Conservation (phyloP, 1,140 invertebrate species). For the Ridgeia piscesae region DNA sequence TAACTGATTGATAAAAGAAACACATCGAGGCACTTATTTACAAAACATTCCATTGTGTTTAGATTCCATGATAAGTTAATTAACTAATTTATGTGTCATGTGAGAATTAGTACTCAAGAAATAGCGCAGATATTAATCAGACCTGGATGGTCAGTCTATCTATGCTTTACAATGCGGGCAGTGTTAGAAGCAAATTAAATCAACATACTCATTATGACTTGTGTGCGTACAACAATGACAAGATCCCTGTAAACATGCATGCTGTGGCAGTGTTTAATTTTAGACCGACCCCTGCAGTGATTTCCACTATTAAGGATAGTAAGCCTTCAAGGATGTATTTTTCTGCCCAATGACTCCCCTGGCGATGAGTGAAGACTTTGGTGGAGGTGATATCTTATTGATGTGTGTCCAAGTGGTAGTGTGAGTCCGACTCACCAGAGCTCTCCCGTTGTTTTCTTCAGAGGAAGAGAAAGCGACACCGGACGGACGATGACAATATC, state of each 20-base stretch:
- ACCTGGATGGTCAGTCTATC: too few relatives aligned
- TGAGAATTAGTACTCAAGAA: background rate
- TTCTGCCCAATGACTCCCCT: background rate
- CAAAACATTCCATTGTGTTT: too few relatives aligned
- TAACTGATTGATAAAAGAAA: too few relatives aligned
- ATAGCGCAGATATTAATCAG: background rate
- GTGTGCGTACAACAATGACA: background rate
- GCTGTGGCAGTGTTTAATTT: background rate
- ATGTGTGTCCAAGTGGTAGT: background rate
- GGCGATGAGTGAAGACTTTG: background rate
- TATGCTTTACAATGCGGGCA: background rate
- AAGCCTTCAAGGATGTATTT: background rate
- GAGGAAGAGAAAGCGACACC: background rate
- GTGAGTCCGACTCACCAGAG: too few relatives aligned
- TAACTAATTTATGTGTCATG: too few relatives aligned
- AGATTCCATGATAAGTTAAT: too few relatives aligned
- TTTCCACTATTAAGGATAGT: too few relatives aligned
- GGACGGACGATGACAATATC: background rate
- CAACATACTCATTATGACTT: background rate
- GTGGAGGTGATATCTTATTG: background rate
- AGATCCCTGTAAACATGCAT: background rate
- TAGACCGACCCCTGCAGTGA: too few relatives aligned
- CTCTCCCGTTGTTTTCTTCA: background rate
- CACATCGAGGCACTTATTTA: too few relatives aligned
- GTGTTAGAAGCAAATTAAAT: background rate